A percentile compares a stretch with the other conserved stretches of the same genome.
phyloP scores from a whole-genome alignment of 2,113 vertebrate species.

The Periophthalmus modestus region DNA sequence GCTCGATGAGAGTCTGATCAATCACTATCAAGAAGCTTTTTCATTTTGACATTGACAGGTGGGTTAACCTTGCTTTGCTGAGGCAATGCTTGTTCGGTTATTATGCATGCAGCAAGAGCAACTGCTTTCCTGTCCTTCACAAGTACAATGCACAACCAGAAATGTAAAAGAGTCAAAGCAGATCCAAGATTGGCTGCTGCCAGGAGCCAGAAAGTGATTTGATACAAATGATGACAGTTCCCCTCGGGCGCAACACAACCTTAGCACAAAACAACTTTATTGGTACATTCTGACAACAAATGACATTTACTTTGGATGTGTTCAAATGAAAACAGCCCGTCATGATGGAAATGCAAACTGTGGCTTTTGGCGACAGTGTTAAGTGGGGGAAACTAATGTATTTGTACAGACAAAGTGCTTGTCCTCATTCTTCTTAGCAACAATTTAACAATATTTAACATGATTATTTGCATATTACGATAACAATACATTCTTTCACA shows the following conservation, averaged over 20 bases:
- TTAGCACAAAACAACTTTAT: slow-evolving; percentile 10
- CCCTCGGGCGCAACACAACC: slow-evolving; percentile 6
- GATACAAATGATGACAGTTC: slow-evolving; percentile 9
- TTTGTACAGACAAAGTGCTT: not conserved
- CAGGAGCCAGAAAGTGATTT: slow-evolving; percentile 23
- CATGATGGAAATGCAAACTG: slow-evolving; percentile 1
- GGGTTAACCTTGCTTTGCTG: slow-evolving; percentile 48
- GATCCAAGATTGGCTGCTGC: slow-evolving; percentile 33
- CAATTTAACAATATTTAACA: not conserved
- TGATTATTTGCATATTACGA: not conserved
- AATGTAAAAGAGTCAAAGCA: slow-evolving; percentile 31
- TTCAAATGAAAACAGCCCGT: not conserved
- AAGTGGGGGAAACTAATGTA: not conserved
- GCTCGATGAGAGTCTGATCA: slow-evolving; percentile 51
- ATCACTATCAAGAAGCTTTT: slow-evolving; percentile 52
- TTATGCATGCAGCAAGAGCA: slow-evolving; percentile 23
- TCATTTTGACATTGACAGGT: slow-evolving; percentile 33
- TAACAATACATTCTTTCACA: not conserved
- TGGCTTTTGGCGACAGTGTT: slow-evolving; percentile 11
- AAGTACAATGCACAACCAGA: slow-evolving; percentile 44
- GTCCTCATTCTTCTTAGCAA: not conserved
- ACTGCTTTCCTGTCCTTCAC: slow-evolving; percentile 50
- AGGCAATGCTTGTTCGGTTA: slow-evolving; percentile 31
- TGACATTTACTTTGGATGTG: slow-evolving; percentile 9
- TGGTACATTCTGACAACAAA: slow-evolving; percentile 6